phyloP scores from a whole-genome alignment of 2,113 vertebrate genomes.

The Oxyura jamaicensis region DNA sequence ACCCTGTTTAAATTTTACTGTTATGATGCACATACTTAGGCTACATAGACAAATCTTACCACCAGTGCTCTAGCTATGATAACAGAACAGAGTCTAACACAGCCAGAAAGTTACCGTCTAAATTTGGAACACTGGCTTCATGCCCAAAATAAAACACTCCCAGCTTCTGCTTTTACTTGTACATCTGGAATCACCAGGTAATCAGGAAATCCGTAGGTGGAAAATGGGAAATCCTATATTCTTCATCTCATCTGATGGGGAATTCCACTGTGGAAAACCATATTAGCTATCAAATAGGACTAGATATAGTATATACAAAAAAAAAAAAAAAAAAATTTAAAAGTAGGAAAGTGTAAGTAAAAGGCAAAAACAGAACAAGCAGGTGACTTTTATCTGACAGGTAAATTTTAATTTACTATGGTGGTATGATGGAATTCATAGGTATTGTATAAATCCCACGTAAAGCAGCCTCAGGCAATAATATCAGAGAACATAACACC shows the following conservation, averaged over 20 bases:
- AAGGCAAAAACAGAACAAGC: neutral
- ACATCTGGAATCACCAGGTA: conserved; percentile 3
- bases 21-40: neutral
- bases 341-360: neutral
- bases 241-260: neutral
- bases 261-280: neutral
- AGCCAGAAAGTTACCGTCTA: neutral
- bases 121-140: neutral
- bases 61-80: neutral
- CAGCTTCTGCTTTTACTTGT: neutral
- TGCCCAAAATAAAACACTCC: neutral
- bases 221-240: conserved; percentile 41
- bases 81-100: neutral
- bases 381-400: neutral
- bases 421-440: neutral
- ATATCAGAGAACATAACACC: neutral
- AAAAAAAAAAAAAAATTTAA: neutral
- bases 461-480: neutral
- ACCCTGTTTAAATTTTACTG: neutral
- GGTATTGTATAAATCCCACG: neutral
- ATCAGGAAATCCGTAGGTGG: conserved; percentile 22
- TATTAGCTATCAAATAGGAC: neutral
- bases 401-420: neutral
- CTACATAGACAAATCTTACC: neutral
- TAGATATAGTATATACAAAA: neutral